phyloP scores from a whole-genome alignment of 1,140 invertebrate genomes.

The Phthorimaea operculella region DNA sequence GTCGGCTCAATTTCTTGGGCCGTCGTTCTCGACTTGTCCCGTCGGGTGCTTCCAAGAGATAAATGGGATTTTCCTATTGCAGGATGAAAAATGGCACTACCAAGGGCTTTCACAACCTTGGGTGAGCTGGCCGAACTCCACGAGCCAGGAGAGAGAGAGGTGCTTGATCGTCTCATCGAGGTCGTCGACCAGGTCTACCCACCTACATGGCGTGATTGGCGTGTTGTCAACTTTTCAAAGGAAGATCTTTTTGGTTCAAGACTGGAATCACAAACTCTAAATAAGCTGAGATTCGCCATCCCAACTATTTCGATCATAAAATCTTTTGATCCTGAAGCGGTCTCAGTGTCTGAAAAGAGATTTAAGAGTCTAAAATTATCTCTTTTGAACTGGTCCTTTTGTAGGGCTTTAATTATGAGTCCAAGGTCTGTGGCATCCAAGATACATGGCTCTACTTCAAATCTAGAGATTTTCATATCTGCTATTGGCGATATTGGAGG shows the following conservation, averaged over 20 bases:
- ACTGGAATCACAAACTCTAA: background rate
- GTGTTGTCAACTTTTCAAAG: background rate
- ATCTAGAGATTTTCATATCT: background rate
- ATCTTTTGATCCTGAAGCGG: background rate
- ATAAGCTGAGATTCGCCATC: background rate
- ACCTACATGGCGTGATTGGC: background rate
- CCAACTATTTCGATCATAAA: background rate
- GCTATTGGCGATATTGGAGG: background rate
- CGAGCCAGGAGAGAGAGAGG: background rate
- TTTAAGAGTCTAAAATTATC: background rate
- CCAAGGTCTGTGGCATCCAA: slow-evolving; percentile 2
- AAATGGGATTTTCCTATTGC: background rate
- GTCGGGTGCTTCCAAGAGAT: too few species aligned
- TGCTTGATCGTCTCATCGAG: background rate
- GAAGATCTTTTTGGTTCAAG: background rate
- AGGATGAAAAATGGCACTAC: background rate
- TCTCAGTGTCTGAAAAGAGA: background rate
- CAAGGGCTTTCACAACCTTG: background rate
- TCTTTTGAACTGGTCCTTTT: background rate
- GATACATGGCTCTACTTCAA: background rate
- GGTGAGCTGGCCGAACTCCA: background rate
- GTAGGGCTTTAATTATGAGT: background rate
- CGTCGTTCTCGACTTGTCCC: background rate
- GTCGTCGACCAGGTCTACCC: slow-evolving; percentile 1
- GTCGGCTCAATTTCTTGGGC: background rate